Conservation (phyloP, 2,888 invertebrate genomes). For the Idaea biselata region DNA sequence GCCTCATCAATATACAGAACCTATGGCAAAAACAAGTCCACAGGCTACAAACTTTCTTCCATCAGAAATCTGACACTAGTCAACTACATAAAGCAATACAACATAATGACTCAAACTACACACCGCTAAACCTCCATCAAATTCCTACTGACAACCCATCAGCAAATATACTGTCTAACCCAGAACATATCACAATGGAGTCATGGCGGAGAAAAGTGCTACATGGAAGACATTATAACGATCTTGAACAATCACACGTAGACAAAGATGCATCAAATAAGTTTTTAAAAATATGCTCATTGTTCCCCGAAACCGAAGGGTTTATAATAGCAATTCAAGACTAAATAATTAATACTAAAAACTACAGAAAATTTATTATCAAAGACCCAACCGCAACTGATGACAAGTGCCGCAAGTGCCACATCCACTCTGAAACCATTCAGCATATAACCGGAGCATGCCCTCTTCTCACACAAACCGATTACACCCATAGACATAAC, state of each 20-base stretch:
- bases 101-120: neutral
- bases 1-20: slow-evolving; percentile 6
- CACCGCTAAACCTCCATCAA: neutral
- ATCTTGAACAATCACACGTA: slow-evolving; percentile 18
- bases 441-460: neutral
- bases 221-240: slow-evolving; percentile 8
- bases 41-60: neutral
- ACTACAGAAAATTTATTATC: neutral
- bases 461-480: slow-evolving; percentile 16
- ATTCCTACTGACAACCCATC: neutral
- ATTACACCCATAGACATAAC: slow-evolving; percentile 24
- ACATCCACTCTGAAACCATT: neutral
- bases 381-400: neutral
- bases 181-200: neutral
- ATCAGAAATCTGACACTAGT: neutral
- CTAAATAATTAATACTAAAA: slow-evolving; percentile 33
- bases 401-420: neutral
- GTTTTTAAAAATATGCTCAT: slow-evolving; percentile 14
- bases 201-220: neutral
- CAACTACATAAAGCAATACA: neutral
- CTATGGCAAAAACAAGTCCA: neutral
- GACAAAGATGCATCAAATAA: slow-evolving; percentile 19
- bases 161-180: neutral
- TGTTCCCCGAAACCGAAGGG: slow-evolving; percentile 28
- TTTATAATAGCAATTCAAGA: slow-evolving; percentile 38